phyloP scores from a whole-genome alignment of 2,888 invertebrate species.

The Anagyrus pseudococci region DNA sequence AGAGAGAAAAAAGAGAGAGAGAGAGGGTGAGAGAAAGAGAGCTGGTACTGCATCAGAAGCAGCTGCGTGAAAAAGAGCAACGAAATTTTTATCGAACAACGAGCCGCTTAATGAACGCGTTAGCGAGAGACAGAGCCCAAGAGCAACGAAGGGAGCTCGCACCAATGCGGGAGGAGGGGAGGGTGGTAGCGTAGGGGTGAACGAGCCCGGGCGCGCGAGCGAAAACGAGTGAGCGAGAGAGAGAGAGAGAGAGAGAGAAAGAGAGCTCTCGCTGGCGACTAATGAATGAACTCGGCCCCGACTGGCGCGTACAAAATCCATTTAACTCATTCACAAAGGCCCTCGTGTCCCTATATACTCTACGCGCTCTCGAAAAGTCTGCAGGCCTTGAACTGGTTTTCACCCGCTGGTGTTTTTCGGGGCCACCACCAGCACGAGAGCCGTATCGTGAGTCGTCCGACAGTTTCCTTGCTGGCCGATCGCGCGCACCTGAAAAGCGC shows the following conservation, averaged over 20 bases:
- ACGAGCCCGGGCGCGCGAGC: no score
- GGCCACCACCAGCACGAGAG: background rate
- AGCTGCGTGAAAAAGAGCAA: conserved; percentile 16
- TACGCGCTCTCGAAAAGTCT: no score
- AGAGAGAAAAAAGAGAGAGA: background rate
- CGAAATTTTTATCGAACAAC: conserved; percentile 27
- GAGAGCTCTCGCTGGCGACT: conserved; percentile 29
- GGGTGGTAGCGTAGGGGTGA: no score
- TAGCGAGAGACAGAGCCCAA: background rate
- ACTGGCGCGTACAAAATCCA: conserved; percentile 33
- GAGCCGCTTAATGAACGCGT: conserved; percentile 30
- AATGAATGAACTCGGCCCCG: conserved; percentile 37
- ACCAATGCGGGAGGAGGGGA: no score
- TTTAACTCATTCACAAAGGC: conserved; percentile 38
- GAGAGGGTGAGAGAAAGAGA: no score
- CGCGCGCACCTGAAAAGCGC: conserved; percentile 9
- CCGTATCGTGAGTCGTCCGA: no score
- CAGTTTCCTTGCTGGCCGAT: no score
- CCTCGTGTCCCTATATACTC: no score
- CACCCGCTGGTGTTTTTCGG: conserved; percentile 17
- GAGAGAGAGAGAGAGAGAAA: conserved; percentile 14
- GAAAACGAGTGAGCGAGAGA: no score
- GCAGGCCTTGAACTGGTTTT: conserved; percentile 40
- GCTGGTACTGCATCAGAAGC: no score
- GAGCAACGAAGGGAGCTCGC: no score